Evolutionary conservation across 1,140 invertebrate genomes (phyloP), one percentile per base, ranked within the genome.

Genomic region (Megalopta genalis): DNA sequence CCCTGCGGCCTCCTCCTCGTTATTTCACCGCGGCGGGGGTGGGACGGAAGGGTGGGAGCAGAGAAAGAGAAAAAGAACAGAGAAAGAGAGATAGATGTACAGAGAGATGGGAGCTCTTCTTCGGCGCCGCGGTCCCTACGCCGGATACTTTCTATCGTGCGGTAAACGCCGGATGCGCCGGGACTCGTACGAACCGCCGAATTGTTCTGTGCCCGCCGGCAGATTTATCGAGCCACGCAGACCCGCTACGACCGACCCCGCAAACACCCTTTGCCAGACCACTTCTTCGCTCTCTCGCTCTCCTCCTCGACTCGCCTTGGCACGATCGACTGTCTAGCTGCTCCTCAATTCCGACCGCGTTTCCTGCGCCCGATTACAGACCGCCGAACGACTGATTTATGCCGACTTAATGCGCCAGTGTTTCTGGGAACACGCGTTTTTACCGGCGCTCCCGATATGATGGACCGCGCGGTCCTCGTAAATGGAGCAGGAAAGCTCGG

Each of bases 101-200:
- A 32, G 32, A 32, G 32, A 32, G 32, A 32, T 4, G 4, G 32
- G 32, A 32, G 1, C 32, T 32, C 66, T 23, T 69, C 67, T 67
- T 59, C 68, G 83, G 78, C 78, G 64, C 69, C 67, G 52, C 57
- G 74, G 54, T 77, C 69, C 52, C 81, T 74, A 79, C 62, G 27
- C 57, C 72, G 76, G 71, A 62, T 87, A 84, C 85, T 88, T 87
- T 86, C 86, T 77, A 86, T 84, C 73, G 78, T 84, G 77, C 76
- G 81, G 83, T 88, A 86, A 88, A 88, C 82, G 86, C 76, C 77
- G 81, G 75, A 88, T 85, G 71, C 70, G 62, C 66, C 75, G 81
- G 10, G 76, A 79, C 74, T 68, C 70, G 77, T 73, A 81, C 54
- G 69, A 63, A 82, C n/a, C 71, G 66, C 62, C 66, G 78, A 80